Conservation (phyloP, 2,888 invertebrate species). For the Bimastos eiseni region DNA sequence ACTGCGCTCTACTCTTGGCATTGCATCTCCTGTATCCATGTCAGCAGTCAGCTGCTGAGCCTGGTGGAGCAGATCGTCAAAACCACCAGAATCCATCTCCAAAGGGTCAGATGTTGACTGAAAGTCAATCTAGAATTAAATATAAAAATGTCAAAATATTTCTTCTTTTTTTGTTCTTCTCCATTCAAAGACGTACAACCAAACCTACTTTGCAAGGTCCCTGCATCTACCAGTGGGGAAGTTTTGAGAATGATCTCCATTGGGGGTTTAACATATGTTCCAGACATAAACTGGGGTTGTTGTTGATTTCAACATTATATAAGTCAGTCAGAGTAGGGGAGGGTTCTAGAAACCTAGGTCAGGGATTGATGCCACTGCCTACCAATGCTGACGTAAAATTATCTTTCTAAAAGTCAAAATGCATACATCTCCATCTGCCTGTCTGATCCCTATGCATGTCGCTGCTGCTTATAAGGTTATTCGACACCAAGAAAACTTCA, state of each 20-base stretch:
- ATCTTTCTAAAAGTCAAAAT: not conserved
- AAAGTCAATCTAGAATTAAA: not conserved
- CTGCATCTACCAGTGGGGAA: too few relatives aligned
- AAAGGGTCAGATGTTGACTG: conserved; percentile 30
- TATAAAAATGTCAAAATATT: not conserved
- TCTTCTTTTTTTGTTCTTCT: not conserved
- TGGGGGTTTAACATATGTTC: too few relatives aligned
- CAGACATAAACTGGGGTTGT: too few relatives aligned
- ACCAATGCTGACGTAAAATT: not conserved
- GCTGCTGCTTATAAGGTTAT: not conserved
- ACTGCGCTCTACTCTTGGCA: conserved; percentile 78
- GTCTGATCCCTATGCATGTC: not conserved
- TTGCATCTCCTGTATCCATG: conserved; percentile 74
- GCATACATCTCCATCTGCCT: not conserved
- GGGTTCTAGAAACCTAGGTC: too few relatives aligned
- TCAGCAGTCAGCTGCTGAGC: conserved; percentile 89
- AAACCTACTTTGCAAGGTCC: not conserved
- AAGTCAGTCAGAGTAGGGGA: too few relatives aligned
- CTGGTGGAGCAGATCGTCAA: conserved; percentile 83
- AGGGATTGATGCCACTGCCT: too few relatives aligned
- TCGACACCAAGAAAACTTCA: too few relatives aligned
- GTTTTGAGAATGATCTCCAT: too few relatives aligned
- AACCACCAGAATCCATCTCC: conserved; percentile 62
- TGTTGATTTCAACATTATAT: too few relatives aligned
- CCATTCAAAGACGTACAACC: not conserved